Conservation (phyloP, 2,113 vertebrate species). For the Eidolon helvum region DNA sequence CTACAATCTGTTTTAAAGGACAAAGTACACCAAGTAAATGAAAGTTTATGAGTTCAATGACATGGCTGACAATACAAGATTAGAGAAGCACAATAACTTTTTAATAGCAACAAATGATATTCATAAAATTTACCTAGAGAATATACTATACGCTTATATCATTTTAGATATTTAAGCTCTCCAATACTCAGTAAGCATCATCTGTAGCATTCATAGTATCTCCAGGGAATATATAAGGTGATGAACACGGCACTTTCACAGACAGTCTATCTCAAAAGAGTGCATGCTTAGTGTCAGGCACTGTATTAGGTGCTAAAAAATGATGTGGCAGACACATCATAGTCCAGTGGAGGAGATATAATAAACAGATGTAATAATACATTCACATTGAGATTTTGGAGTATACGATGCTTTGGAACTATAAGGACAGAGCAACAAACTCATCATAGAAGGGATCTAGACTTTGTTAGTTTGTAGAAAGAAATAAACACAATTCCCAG, state of each 20-base stretch:
- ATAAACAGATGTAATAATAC: neutral
- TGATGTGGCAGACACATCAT: neutral
- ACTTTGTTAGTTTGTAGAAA: neutral
- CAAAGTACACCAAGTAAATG: neutral
- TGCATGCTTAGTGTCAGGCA: neutral
- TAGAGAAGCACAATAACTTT: neutral
- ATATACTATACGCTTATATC: neutral
- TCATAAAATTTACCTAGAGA: neutral
- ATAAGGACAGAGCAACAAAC: rapidly evolving
- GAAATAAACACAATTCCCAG: neutral
- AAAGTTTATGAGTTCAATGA: neutral
- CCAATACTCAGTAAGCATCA: neutral
- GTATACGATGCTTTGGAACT: neutral
- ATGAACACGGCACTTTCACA: neutral
- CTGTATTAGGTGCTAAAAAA: neutral
- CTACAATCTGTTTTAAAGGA: neutral
- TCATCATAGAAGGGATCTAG: neutral
- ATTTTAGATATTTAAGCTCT: neutral
- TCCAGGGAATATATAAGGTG: neutral
- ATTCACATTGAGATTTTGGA: neutral
- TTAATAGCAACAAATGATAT: neutral
- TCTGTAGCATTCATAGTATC: neutral
- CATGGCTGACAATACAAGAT: neutral
- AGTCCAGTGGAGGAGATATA: neutral
- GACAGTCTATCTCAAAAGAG: neutral